Base-by-base conservation (phyloP, 2,797 vertebrate genomes). In the Phoeniculus purpureus region DNA sequence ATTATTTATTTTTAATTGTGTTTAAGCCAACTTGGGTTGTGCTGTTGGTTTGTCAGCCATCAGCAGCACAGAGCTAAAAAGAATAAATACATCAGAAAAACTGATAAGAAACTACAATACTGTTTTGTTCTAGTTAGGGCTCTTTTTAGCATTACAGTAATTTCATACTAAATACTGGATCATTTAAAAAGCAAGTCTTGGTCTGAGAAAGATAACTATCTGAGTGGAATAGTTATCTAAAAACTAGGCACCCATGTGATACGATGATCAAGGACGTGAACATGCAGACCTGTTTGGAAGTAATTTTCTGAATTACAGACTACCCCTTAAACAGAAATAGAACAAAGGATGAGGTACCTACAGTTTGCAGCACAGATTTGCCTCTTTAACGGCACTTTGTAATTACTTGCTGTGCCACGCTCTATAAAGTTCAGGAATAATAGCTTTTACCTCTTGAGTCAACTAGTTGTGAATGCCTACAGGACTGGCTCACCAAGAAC, bases 341-440 rank as follows among this genome's bases (percentile, higher is more conserved):
- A 65, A 55, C 48, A 75, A 84, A 87, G 79, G 29, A 70, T 65
- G 26, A 90, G 47, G 37, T 31, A 65, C 3, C 17, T 71, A 12
- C 66, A 74, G 61, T 77, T 1, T 85, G 66, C 37, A 81, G 40
- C 8, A 61, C 32, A 70, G 40, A 81, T 84, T 74, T 21, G 92
- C 12, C 75, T 85, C 51, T 58, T 86, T 82, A 90, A 59, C 37
- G 59, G 32, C 26, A 87, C 68, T 65, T 55, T 58, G 22, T 72
- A 89, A 90, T 89, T 82, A 86, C 10, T 40, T 71, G 80, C 59
- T 66, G 48, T 40, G 45, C 65, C 72, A 82, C 0, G 1, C 54
- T 91, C 76, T 85, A 76, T 31, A 68, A 92, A 87, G 89, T 87
- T 80, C 70, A 87, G n/a, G 52, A 88, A 66, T 80, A 90, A 88